Conservation (phyloP, 2,888 invertebrate species). For the Apotomis turbidana region DNA sequence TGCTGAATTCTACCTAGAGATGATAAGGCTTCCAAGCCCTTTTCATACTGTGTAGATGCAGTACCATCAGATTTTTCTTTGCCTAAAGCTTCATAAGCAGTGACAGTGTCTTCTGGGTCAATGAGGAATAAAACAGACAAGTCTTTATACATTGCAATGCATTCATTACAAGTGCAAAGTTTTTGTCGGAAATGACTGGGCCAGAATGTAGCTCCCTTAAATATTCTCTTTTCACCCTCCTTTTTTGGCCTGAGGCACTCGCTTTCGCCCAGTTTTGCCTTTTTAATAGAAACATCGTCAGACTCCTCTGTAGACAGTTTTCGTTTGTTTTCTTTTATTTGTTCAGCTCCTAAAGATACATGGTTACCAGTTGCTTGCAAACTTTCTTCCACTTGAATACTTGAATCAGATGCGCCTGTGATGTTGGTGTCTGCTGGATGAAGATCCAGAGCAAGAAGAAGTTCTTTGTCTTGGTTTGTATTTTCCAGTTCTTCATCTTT, state of each 20-base stretch:
- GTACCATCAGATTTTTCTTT: constrained; percentile 83
- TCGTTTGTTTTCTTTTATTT: constrained; percentile 60
- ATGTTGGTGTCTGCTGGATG: constrained; percentile 46
- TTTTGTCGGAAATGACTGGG: constrained; percentile 89
- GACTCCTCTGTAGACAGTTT: constrained; percentile 59
- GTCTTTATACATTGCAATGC: constrained; percentile 88
- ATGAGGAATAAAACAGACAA: constrained; percentile 88
- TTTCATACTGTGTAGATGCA: constrained; percentile 86
- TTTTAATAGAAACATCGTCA: constrained; percentile 57
- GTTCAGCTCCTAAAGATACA: constrained; percentile 35
- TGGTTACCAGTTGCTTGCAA: constrained; percentile 38
- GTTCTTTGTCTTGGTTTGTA: constrained; percentile 28
- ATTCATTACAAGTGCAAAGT: constrained; percentile 88
- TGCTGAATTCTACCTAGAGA: constrained; percentile 92
- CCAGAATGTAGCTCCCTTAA: constrained; percentile 89
- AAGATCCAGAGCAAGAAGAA: too few relatives aligned
- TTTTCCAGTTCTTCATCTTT: neutral
- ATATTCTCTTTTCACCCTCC: constrained; percentile 55
- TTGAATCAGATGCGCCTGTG: constrained; percentile 41
- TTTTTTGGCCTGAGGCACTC: constrained; percentile 62
- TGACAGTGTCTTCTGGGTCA: constrained; percentile 92
- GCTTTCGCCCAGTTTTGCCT: constrained; percentile 58
- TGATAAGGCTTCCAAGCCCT: constrained; percentile 90
- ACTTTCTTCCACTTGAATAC: constrained; percentile 34
- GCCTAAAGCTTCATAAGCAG: constrained; percentile 90